Percentiles rank a stretch among this genome's conserved stretches.
Evolutionary conservation across 2,797 vertebrate species (phyloP).

Genomic region (Coregonus ussuriensis): DNA sequence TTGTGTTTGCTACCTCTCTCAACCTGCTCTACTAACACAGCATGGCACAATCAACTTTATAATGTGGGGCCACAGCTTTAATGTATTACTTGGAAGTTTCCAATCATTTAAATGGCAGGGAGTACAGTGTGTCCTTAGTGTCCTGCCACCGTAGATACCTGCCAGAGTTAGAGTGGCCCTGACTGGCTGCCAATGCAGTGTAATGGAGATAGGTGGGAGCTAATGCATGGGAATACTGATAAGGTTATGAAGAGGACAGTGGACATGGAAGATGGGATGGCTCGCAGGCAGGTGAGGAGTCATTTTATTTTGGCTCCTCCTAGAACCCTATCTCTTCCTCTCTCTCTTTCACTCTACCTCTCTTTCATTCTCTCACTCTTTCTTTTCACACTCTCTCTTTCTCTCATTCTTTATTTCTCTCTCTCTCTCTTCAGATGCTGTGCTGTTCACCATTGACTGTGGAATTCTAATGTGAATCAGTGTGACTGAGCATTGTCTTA

Average conservation of each 20-base stretch:
- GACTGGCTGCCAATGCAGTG: slow-evolving; percentile 46
- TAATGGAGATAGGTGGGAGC: slow-evolving; percentile 23
- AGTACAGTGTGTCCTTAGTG: slow-evolving; percentile 51
- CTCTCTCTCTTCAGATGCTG: background rate
- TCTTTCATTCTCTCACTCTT: background rate
- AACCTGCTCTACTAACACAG: slow-evolving; percentile 27
- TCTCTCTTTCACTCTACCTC: background rate
- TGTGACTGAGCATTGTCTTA: background rate
- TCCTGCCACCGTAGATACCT: slow-evolving; percentile 28
- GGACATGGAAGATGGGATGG: background rate
- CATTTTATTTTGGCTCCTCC: slow-evolving; percentile 41
- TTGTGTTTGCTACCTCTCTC: slow-evolving; percentile 23
- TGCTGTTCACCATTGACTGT: background rate
- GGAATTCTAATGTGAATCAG: slow-evolving; percentile 67
- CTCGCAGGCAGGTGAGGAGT: background rate
- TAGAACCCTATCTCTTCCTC: background rate
- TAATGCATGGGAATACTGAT: slow-evolving; percentile 47
- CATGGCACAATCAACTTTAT: slow-evolving; percentile 1
- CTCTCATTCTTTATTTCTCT: too few species aligned
- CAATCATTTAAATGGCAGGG: slow-evolving; percentile 55
- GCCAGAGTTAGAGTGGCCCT: slow-evolving; percentile 45
- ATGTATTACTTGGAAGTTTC: slow-evolving; percentile 37
- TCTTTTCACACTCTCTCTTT: background rate
- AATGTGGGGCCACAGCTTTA: slow-evolving; percentile 30
- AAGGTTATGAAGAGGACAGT: slow-evolving; percentile 34